Percentiles rank a stretch among this genome's conserved stretches.
Evolutionary conservation across 2,888 invertebrate genomes (phyloP).

Genomic region (Mythimna albipuncta): DNA sequence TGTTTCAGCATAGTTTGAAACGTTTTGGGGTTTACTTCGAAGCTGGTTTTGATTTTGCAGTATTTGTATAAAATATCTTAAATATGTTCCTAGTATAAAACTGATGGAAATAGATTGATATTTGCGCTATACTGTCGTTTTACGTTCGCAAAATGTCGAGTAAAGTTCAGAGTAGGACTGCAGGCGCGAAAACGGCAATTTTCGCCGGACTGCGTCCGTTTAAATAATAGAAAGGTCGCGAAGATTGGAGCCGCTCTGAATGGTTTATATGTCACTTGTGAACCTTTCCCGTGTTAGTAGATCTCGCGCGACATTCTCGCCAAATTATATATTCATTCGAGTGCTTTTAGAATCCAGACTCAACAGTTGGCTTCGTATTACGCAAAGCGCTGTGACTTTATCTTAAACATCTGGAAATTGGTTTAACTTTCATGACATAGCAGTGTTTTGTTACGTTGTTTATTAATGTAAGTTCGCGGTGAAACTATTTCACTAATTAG

Average conservation of each 20-base stretch:
- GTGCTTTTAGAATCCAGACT: conserved; percentile 76
- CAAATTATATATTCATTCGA: conserved; percentile 87
- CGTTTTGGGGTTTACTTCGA: conserved; percentile 20
- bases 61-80: not conserved
- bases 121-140: not conserved
- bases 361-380: conserved; percentile 73
- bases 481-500: conserved; percentile 56
- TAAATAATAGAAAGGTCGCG: conserved; percentile 89
- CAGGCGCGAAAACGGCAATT: conserved; percentile 81
- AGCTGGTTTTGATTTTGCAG: conserved; percentile 14
- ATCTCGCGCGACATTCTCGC: conserved; percentile 82
- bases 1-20: conserved; percentile 20
- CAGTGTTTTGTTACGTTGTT: conserved; percentile 21
- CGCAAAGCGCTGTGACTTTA: conserved; percentile 50
- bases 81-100: not conserved
- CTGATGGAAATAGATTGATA: conserved; percentile 2
- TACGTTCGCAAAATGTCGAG: conserved; percentile 25
- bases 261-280: conserved; percentile 90
- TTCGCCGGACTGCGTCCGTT: conserved; percentile 82
- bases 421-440: conserved; percentile 12
- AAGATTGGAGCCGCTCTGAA: conserved; percentile 88
- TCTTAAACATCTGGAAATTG: conserved; percentile 31
- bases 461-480: conserved; percentile 6
- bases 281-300: conserved; percentile 84
- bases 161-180: conserved; percentile 71